These are phyloP conservation scores for Vespertilio murinus DNA, from an alignment of 2,797 vertebrate genomes.

Conservation along the genomic window DNA sequence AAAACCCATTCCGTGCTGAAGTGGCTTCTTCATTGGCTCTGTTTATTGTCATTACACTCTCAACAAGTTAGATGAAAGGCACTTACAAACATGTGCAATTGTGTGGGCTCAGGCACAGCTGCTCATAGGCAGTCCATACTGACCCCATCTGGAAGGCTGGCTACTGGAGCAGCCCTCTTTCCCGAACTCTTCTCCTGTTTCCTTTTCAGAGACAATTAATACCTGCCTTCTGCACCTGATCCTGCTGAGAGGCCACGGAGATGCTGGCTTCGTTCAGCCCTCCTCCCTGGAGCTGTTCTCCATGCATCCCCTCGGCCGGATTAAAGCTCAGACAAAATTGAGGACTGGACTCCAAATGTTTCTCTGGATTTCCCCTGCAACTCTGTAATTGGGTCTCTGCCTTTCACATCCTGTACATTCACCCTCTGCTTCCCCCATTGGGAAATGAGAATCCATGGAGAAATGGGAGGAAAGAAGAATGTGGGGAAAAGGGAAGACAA, in stretches of 20 bases:
- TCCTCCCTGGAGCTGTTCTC: background rate
- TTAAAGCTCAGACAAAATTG: background rate
- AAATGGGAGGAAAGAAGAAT: background rate
- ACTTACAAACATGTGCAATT: background rate
- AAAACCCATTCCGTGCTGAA: background rate
- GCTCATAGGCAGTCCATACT: background rate
- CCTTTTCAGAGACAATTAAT: background rate
- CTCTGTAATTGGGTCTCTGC: background rate
- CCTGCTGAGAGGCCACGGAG: background rate
- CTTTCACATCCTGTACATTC: background rate
- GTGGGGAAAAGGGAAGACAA: background rate
- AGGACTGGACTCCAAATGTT: background rate
- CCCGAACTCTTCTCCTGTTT: background rate
- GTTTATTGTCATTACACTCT: slow-evolving; percentile 5
- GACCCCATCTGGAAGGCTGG: slow-evolving; percentile 43
- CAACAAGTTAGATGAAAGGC: background rate
- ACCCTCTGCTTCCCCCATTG: background rate
- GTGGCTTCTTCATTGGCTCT: background rate
- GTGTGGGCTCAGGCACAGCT: background rate
- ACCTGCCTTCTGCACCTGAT: background rate
- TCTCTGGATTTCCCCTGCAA: background rate
- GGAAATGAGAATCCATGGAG: background rate
- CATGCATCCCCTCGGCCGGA: background rate
- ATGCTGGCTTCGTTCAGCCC: background rate
- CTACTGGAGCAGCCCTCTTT: background rate